Percentiles rank a stretch among this genome's conserved stretches.
phyloP scores from a whole-genome alignment of 2,113 vertebrate genomes.

The Anoura caudifer region DNA sequence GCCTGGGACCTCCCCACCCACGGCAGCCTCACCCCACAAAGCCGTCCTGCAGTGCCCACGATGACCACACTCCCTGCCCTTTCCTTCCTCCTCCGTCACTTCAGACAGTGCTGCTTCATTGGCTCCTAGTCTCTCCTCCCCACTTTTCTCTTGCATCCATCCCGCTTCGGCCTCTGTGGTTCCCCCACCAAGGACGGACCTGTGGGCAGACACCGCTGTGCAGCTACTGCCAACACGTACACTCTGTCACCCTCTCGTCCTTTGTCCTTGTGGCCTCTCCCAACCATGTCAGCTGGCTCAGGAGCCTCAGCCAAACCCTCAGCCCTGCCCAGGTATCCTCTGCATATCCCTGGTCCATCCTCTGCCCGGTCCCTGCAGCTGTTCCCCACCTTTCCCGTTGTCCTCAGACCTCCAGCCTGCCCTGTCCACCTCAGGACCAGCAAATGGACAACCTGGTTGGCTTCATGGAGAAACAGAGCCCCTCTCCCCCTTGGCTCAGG shows the following conservation, averaged over 20 bases:
- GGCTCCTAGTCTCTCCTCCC: not conserved
- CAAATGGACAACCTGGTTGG: not conserved
- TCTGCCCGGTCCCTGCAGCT: not conserved
- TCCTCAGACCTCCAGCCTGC: not conserved
- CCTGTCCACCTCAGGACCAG: not conserved
- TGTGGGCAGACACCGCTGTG: not conserved
- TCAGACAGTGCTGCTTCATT: not conserved
- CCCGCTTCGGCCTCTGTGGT: not conserved
- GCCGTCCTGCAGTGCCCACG: not conserved
- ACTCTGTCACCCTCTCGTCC: not conserved
- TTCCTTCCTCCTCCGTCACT: not conserved
- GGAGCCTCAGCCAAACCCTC: not conserved
- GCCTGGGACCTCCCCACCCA: not conserved
- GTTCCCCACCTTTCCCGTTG: not conserved
- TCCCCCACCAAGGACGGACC: not conserved
- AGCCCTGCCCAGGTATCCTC: not conserved
- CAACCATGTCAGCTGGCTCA: not conserved
- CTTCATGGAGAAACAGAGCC: not conserved
- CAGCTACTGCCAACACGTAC: not conserved
- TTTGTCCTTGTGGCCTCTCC: not conserved
- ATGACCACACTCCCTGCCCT: not conserved
- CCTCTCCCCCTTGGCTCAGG: too few relatives aligned
- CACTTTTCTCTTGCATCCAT: not conserved
- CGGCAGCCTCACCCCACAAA: not conserved
- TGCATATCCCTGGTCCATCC: fast-evolving